Percentiles rank a stretch among this genome's conserved stretches.
Conservation (phyloP, 2,888 invertebrate genomes). For the Hybos culiciformis region DNA sequence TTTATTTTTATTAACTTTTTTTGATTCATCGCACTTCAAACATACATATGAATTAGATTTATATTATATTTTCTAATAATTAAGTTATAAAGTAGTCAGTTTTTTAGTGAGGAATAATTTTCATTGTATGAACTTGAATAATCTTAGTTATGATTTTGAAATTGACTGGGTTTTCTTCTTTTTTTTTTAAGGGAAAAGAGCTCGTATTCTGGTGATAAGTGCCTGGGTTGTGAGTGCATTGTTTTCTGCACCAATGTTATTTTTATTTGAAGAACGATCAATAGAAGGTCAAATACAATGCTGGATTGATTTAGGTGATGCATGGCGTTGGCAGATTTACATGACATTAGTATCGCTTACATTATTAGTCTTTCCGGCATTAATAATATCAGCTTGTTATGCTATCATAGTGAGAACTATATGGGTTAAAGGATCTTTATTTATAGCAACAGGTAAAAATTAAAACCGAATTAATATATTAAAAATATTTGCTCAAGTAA, state of each 20-base stretch:
- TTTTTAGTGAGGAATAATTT: no score
- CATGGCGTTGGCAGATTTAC: conserved; percentile 74
- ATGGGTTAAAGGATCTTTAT: conserved; percentile 57
- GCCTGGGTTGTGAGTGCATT: conserved; percentile 74
- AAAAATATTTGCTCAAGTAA: no score
- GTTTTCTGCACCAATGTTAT: conserved; percentile 68
- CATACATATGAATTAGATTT: no score
- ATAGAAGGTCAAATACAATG: conserved; percentile 70
- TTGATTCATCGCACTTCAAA: no score
- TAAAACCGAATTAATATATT: no score
- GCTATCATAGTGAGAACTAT: conserved; percentile 83
- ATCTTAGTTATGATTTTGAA: conserved; percentile 7
- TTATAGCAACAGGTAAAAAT: conserved; percentile 31
- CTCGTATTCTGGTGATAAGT: conserved; percentile 58
- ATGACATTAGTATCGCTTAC: conserved; percentile 70
- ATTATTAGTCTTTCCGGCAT: conserved; percentile 72
- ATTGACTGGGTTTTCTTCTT: conserved; percentile 1
- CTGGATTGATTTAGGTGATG: conserved; percentile 71
- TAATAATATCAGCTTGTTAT: conserved; percentile 82
- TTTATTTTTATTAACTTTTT: no score
- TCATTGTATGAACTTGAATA: no score
- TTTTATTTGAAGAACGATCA: conserved; percentile 65
- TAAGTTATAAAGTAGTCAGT: no score
- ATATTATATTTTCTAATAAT: no score
- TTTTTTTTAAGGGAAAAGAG: conserved; percentile 58